These are phyloP conservation scores for Tetraodon nigroviridis DNA, from an alignment of 2,113 vertebrate genomes.

Conservation along the genomic window DNA sequence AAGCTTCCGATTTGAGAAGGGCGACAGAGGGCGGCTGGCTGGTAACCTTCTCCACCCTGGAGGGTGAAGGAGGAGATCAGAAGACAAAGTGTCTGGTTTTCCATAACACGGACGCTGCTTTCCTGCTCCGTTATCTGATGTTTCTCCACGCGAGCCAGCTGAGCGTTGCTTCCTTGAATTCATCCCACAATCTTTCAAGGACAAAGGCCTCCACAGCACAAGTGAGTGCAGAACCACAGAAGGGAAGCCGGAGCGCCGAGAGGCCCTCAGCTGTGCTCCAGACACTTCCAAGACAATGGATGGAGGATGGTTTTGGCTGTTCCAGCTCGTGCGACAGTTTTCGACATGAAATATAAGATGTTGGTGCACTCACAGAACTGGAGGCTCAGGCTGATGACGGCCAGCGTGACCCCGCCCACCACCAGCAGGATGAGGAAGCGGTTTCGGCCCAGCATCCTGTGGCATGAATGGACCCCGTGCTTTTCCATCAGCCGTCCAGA, in stretches of 20 bases:
- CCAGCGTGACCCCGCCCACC: conserved; percentile 85
- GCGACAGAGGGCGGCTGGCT: conserved; percentile 2
- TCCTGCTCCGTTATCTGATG: conserved; percentile 8
- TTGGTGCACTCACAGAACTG: conserved; percentile 86
- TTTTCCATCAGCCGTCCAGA: conserved; percentile 80
- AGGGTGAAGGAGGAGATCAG: conserved; percentile 5
- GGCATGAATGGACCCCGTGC: conserved; percentile 60
- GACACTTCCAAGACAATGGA: neutral
- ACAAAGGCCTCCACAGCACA: conserved; percentile 10
- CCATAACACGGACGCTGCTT: neutral
- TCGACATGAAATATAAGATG: neutral
- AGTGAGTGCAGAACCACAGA: neutral
- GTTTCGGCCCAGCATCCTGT: conserved; percentile 92
- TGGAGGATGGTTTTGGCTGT: neutral
- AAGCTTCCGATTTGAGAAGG: neutral
- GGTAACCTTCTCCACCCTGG: too few relatives aligned
- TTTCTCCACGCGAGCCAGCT: neutral
- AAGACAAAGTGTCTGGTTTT: neutral
- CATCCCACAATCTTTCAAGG: conserved; percentile 3
- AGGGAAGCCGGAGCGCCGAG: neutral
- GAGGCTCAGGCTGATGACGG: conserved; percentile 89
- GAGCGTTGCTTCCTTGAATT: conserved; percentile 51
- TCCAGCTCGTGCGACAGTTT: neutral
- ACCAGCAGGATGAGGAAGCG: conserved; percentile 92
- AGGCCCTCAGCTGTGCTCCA: too few relatives aligned